Conservation (phyloP, 2,113 vertebrate genomes). For the Columbina picui region DNA sequence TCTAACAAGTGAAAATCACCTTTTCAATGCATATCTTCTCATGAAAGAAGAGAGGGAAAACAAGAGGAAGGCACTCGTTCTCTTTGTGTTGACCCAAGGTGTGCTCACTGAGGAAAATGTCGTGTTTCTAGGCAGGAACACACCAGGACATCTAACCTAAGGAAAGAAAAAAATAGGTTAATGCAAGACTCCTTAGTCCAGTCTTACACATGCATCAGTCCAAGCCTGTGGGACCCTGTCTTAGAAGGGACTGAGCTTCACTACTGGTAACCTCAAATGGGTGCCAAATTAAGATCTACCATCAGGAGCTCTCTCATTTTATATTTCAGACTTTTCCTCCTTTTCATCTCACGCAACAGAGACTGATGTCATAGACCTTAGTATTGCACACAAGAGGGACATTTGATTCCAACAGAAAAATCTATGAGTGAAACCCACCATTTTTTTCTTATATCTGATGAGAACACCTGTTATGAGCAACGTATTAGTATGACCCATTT, state of each 20-base stretch:
- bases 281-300: not conserved
- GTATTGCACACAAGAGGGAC: not conserved
- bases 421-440: fast-evolving
- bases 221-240: not conserved
- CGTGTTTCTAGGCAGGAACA: conserved; percentile 78
- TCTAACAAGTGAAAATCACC: conserved; percentile 52
- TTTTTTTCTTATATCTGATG: not conserved
- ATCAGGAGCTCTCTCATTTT: not conserved
- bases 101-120: conserved; percentile 77
- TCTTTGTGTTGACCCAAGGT: conserved; percentile 77
- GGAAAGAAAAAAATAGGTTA: not conserved
- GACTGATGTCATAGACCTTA: not conserved
- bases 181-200: not conserved
- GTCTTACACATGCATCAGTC: too few relatives aligned
- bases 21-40: conserved; percentile 85
- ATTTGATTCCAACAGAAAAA: not conserved
- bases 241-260: not conserved
- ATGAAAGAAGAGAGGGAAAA: conserved; percentile 79
- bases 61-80: conserved; percentile 69
- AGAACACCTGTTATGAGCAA: not conserved
- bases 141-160: conserved; percentile 79
- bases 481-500: not conserved
- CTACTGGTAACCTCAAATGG: not conserved
- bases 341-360: fast-evolving
- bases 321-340: not conserved